Percentiles rank a stretch among this genome's conserved stretches.
Evolutionary conservation across 2,113 vertebrate species (phyloP).

Genomic region (Hippocampus zosterae): DNA sequence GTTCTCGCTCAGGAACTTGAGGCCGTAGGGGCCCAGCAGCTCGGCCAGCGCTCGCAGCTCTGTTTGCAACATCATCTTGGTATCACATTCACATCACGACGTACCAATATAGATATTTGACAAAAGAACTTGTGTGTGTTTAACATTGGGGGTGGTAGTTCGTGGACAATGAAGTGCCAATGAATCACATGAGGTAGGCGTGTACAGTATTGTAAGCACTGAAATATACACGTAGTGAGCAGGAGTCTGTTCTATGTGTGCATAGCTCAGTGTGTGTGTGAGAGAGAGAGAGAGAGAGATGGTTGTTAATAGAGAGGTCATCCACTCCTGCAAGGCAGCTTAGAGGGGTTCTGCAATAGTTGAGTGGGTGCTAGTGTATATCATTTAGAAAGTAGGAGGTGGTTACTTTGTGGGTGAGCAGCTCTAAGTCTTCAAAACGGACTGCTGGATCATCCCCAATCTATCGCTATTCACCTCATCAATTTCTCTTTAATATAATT

Average conservation of each 20-base stretch:
- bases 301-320: slow-evolving; percentile 11
- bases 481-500: background rate
- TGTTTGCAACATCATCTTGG: slow-evolving; percentile 44
- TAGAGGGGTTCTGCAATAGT: slow-evolving; percentile 8
- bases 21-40: slow-evolving; percentile 88
- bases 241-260: slow-evolving; percentile 9
- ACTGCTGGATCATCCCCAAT: background rate
- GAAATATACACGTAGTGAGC: slow-evolving; percentile 49
- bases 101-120: slow-evolving; percentile 19
- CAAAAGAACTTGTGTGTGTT: slow-evolving; percentile 24
- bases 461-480: background rate
- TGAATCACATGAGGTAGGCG: slow-evolving; percentile 42
- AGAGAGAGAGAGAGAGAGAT: background rate
- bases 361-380: background rate
- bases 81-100: background rate
- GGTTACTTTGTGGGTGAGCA: background rate
- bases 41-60: slow-evolving; percentile 85
- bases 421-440: background rate
- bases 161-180: slow-evolving; percentile 16
- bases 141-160: slow-evolving; percentile 35
- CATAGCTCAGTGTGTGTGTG: background rate
- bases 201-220: slow-evolving; percentile 11
- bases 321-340: slow-evolving; percentile 2
- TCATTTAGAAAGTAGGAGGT: background rate
- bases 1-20: slow-evolving; percentile 91